Evolutionary conservation across 37 sponge, comb jelly and placozoan species (phyloP), one percentile per base, ranked within the genome.

Genomic region (Petrosia ficiformis): DNA sequence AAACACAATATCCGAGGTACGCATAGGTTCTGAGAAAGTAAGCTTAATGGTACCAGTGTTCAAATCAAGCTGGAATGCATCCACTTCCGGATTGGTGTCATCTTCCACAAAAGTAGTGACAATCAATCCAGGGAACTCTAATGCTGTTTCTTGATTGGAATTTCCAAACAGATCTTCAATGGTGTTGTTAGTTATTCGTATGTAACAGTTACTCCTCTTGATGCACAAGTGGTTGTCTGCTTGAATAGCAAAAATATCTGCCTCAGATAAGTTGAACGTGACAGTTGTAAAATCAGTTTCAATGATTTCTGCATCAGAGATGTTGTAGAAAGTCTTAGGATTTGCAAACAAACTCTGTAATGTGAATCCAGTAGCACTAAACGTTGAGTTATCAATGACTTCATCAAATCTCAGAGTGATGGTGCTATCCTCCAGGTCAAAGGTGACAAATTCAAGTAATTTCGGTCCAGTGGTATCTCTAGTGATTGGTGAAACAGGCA

Each of bases 371-470:
- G 82, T 69, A 19, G 72, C 68, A 57, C 52, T 35, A 29, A 93
- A 39, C 33, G 66, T 67, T 22, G 59, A 60, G 31, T 71, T 67
- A 10, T 65, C 57, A 14, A 95, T 57, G 16, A 89, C 90, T 70
- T 95, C 96, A 73, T 91, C 77, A 76, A 95, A 95, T 19, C 38
- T 42, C 11, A 95, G 78, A n/a, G 59, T 42, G 4, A 95, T 43
- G 1, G 87, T 86, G 34, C 78, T 32, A 31, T 70, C 54, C 36
- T 86, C 54, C 33, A 92, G 81, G 65, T 92, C 83, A 41, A 95
- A 71, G n/a, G n/a, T 48, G 1, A 71, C 52, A 71, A 95, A 95
- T 25, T 75, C 68, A 0, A 73, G 39, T 5, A 88, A 72, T 21
- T 24, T 58, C n/a, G 96, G 96, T 29, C 89, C 80, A 32, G 83